Conservation (phyloP, 1,140 invertebrate species). For the Holotrichia oblita region DNA sequence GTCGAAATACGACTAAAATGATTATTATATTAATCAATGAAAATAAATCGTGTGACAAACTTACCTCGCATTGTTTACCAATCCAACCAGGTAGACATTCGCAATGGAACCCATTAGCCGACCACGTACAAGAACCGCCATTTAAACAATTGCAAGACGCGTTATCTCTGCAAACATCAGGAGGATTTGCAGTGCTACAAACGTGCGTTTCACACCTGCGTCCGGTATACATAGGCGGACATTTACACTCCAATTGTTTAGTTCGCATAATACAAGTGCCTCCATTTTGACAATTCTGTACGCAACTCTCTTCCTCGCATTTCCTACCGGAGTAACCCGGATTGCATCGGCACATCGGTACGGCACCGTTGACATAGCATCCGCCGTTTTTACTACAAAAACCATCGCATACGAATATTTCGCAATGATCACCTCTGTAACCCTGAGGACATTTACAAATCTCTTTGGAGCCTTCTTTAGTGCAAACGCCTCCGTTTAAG, state of each 20-base stretch:
- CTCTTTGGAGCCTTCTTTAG: conserved; percentile 40
- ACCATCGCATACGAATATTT: conserved; percentile 49
- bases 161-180: conserved; percentile 33
- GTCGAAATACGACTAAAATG: neutral
- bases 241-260: conserved; percentile 61
- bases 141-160: conserved; percentile 47
- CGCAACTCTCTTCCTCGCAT: conserved; percentile 68
- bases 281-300: conserved; percentile 67
- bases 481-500: conserved; percentile 57
- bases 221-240: conserved; percentile 61
- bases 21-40: conserved; percentile 42
- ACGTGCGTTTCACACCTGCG: conserved; percentile 61
- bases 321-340: conserved; percentile 65
- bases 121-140: conserved; percentile 52
- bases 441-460: conserved; percentile 54
- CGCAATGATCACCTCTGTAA: conserved; percentile 50
- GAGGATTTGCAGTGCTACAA: conserved; percentile 46
- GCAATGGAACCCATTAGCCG: conserved; percentile 57
- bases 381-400: conserved; percentile 47
- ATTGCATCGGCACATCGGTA: conserved; percentile 61
- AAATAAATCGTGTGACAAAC: conserved; percentile 41
- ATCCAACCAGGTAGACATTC: conserved; percentile 63
- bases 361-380: conserved; percentile 39
- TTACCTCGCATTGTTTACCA: conserved; percentile 64
- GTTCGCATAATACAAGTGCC: conserved; percentile 60